Conservation (phyloP, 2,888 invertebrate genomes). For the Cenopis cana region DNA sequence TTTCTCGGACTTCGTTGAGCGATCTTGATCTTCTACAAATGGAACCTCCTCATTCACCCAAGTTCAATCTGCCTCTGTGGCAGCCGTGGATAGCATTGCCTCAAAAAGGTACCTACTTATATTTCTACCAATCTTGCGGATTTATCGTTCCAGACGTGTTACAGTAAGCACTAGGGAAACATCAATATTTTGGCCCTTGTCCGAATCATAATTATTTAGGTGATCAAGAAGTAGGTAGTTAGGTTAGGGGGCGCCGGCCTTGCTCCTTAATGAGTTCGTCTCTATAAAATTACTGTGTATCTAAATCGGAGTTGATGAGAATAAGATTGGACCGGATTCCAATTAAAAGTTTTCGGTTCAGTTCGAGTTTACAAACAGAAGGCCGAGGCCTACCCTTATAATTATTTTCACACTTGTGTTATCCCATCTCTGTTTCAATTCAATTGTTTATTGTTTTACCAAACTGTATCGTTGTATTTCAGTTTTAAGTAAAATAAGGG, state of each 20-base stretch:
- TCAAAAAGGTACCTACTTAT: conserved; percentile 67
- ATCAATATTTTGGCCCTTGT: conserved; percentile 23
- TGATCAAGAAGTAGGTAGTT: conserved; percentile 31
- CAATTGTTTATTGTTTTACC: not conserved
- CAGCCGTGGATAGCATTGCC: conserved; percentile 79
- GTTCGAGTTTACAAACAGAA: conserved; percentile 19
- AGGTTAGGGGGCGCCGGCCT: conserved; percentile 31
- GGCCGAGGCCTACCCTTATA: conserved; percentile 9
- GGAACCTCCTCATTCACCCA: conserved; percentile 82
- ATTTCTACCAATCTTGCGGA: not conserved
- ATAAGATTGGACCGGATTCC: conserved; percentile 43
- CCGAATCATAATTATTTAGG: conserved; percentile 30
- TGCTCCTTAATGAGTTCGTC: conserved; percentile 34
- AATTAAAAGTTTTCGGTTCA: conserved; percentile 45
- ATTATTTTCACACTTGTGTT: conserved; percentile 30
- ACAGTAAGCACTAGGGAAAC: conserved; percentile 11
- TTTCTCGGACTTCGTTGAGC: conserved; percentile 73
- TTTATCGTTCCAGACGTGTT: not conserved
- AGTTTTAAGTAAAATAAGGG: too few relatives aligned
- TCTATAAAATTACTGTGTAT: conserved; percentile 36
- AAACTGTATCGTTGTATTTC: not conserved
- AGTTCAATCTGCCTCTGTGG: conserved; percentile 81
- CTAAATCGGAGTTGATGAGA: conserved; percentile 41
- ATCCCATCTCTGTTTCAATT: not conserved
- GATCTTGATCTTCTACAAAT: conserved; percentile 69